Evolutionary conservation across 2,888 invertebrate genomes (phyloP).

Genomic region (Limnephilus rhombicus): DNA sequence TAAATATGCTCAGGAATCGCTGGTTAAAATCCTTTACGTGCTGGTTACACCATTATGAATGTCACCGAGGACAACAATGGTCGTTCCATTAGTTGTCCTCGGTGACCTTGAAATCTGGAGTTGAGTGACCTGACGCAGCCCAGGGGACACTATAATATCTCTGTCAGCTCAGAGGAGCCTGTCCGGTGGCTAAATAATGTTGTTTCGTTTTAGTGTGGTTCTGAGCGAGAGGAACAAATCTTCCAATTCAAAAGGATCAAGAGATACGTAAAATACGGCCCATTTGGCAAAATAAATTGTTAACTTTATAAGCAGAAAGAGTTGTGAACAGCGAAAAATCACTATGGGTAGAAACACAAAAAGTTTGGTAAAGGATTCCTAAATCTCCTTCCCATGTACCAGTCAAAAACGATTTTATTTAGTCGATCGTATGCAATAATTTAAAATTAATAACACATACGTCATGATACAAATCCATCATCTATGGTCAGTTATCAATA

Average conservation of each 20-base stretch:
- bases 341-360: not conserved
- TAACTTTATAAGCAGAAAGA: not conserved
- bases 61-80: too few relatives aligned
- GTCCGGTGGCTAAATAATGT: not conserved
- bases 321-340: not conserved
- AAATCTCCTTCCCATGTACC: too few relatives aligned
- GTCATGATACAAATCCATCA: too few relatives aligned
- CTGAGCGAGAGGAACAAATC: too few relatives aligned
- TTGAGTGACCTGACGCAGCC: not conserved
- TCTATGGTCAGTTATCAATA: too few relatives aligned
- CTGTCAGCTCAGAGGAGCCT: not conserved
- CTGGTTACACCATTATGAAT: not conserved
- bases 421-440: too few relatives aligned
- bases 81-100: not conserved
- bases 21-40: too few relatives aligned
- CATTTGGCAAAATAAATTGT: not conserved
- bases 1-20: too few relatives aligned
- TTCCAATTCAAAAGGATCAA: not conserved
- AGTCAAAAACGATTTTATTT: too few relatives aligned
- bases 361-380: too few relatives aligned
- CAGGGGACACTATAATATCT: not conserved
- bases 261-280: not conserved
- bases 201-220: not conserved
- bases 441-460: too few relatives aligned
- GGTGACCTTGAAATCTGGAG: not conserved